Conservation (phyloP, 2,888 invertebrate genomes). For the Tetragonula carbonaria region DNA sequence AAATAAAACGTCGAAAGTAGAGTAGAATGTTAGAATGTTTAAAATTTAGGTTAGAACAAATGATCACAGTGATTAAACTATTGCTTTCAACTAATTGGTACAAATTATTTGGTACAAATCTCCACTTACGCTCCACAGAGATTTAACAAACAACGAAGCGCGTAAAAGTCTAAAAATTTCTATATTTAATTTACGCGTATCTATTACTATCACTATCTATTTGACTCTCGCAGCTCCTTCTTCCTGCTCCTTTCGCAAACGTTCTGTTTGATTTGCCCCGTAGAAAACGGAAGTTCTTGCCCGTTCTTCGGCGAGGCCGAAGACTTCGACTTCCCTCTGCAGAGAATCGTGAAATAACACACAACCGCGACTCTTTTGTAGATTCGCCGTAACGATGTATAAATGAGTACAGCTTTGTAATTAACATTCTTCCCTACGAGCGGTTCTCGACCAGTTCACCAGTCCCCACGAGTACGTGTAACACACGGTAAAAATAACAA, state of each 20-base stretch:
- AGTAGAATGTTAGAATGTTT: too few relatives aligned
- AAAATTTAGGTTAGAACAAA: too few relatives aligned
- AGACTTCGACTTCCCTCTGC: neutral
- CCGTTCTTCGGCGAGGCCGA: neutral
- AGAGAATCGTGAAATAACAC: neutral
- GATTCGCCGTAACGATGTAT: conserved; percentile 18
- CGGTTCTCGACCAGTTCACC: neutral
- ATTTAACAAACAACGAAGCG: too few relatives aligned
- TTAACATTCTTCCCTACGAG: conserved; percentile 31
- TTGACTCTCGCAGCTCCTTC: neutral
- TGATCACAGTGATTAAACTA: too few relatives aligned
- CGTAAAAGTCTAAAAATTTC: neutral
- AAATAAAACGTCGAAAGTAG: too few relatives aligned
- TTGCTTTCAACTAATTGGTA: too few relatives aligned
- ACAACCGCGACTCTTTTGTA: neutral
- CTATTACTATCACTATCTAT: neutral
- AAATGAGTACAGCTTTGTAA: conserved; percentile 25
- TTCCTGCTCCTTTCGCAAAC: neutral
- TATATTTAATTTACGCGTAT: neutral
- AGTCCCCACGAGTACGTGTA: neutral
- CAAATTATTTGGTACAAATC: too few relatives aligned
- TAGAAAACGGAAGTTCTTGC: neutral
- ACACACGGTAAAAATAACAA: neutral
- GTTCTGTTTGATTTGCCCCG: conserved; percentile 1
- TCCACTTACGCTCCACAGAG: too few relatives aligned